Conservation (phyloP, 1,140 invertebrate species). For the Coptotermes formosanus region DNA sequence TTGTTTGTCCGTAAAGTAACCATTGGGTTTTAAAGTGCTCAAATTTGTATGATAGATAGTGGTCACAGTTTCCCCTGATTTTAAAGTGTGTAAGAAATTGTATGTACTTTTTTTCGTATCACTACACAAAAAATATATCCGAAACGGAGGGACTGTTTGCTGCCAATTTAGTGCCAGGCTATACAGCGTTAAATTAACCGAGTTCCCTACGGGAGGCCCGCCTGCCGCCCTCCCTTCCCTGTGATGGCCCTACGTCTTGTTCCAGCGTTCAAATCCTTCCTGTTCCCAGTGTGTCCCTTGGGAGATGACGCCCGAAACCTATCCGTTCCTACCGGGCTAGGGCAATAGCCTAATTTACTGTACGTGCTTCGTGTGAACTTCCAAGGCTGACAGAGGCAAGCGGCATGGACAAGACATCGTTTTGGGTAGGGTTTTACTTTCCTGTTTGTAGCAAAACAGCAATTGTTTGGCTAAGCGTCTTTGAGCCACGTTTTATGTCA, state of each 20-base stretch:
- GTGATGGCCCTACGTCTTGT: neutral
- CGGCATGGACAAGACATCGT: neutral
- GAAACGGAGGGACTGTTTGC: neutral
- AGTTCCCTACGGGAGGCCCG: neutral
- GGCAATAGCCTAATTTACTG: neutral
- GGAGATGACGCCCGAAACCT: neutral
- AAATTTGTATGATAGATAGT: too few relatives aligned
- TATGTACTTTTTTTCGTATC: neutral
- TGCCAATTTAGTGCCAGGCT: constrained; percentile 17
- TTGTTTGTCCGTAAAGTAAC: too few relatives aligned
- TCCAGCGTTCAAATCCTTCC: neutral
- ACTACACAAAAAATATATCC: neutral
- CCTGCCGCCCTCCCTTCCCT: neutral
- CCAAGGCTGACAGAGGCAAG: neutral
- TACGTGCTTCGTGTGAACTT: neutral
- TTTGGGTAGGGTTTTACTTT: too few relatives aligned
- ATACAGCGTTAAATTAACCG: constrained; percentile 1
- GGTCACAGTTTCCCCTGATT: too few relatives aligned
- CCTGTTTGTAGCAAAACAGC: too few relatives aligned
- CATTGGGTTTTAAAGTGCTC: too few relatives aligned
- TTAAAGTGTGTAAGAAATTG: too few relatives aligned
- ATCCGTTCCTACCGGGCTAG: neutral
- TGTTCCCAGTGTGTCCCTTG: neutral
- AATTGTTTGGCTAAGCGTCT: too few relatives aligned
- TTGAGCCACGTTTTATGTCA: too few relatives aligned